A percentile compares a stretch with the other conserved stretches of the same genome.
Evolutionary conservation across 37 sponge, comb jelly and placozoan genomes (phyloP).

Genomic region (Axinella damicornis): DNA sequence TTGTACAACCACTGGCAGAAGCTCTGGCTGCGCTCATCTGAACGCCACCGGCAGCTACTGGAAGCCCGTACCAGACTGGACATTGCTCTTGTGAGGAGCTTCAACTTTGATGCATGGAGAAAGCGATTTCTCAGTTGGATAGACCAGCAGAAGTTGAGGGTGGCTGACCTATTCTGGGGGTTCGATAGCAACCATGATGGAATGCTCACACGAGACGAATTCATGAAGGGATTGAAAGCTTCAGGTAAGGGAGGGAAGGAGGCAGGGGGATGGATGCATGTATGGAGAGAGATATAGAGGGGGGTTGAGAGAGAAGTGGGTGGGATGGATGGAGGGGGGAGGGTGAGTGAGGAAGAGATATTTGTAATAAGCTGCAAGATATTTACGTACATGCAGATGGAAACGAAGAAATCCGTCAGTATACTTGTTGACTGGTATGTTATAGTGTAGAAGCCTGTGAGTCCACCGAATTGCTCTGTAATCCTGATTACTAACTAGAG

Average conservation of each 20-base stretch:
- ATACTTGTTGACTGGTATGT: too few species aligned
- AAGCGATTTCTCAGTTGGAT: conserved; percentile 76
- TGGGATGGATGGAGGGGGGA: neutral
- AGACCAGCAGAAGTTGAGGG: conserved; percentile 80
- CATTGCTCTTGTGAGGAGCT: conserved; percentile 66
- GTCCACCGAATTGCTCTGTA: too few species aligned
- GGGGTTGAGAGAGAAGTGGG: too few species aligned
- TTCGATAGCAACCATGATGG: conserved; percentile 88
- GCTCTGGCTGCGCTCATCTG: conserved; percentile 68
- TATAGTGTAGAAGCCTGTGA: too few species aligned
- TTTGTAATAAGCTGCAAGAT: too few species aligned
- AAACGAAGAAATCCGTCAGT: too few species aligned
- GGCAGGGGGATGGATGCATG: too few species aligned
- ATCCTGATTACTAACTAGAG: too few species aligned
- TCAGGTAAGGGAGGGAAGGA: conserved; percentile 44
- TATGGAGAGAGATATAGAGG: too few species aligned
- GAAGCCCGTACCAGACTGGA: conserved; percentile 72
- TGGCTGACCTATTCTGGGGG: conserved; percentile 78
- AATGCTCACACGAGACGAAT: conserved; percentile 79
- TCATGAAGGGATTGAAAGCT: conserved; percentile 79
- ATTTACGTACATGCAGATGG: too few species aligned
- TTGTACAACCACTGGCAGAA: conserved; percentile 82
- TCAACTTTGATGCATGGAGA: conserved; percentile 85
- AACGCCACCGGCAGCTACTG: conserved; percentile 74
- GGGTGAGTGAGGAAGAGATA: neutral